Evolutionary conservation across 2,797 vertebrate genomes (phyloP).

Genomic region (Ctenopoma multispine): DNA sequence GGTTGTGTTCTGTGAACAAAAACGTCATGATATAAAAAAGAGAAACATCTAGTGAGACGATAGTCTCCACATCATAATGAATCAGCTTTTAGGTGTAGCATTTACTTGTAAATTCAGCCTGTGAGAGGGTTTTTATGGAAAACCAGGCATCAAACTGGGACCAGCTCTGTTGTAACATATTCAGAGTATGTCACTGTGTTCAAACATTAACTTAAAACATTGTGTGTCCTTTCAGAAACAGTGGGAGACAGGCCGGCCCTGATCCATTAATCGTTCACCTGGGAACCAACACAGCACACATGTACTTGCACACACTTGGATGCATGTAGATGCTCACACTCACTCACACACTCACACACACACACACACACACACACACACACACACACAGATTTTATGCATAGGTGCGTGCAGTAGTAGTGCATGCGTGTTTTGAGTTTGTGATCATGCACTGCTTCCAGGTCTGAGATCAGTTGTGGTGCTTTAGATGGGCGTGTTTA

Average conservation of each 20-base stretch:
- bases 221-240: conserved; percentile 68
- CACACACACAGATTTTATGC: conserved; percentile 3
- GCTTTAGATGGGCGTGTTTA: conserved; percentile 68
- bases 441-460: conserved; percentile 30
- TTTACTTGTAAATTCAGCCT: conserved; percentile 51
- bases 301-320: conserved; percentile 37
- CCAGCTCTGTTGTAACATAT: conserved; percentile 70
- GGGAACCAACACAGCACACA: conserved; percentile 66
- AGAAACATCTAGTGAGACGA: conserved; percentile 14
- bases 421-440: conserved; percentile 20
- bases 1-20: neutral
- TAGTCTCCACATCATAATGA: conserved; percentile 16
- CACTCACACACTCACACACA: neutral
- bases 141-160: conserved; percentile 49
- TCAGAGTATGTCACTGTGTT: conserved; percentile 74
- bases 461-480: conserved; percentile 56
- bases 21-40: conserved; percentile 1
- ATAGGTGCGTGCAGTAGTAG: conserved; percentile 6
- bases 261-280: conserved; percentile 72
- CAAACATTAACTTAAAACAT: conserved; percentile 80
- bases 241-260: conserved; percentile 31
- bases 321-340: neutral
- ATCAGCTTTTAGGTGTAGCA: conserved; percentile 30
- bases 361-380: too few relatives aligned
- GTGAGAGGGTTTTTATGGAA: conserved; percentile 55